Conservation (phyloP, 2,797 vertebrate species). For the Urocyon cinereoargenteus region DNA sequence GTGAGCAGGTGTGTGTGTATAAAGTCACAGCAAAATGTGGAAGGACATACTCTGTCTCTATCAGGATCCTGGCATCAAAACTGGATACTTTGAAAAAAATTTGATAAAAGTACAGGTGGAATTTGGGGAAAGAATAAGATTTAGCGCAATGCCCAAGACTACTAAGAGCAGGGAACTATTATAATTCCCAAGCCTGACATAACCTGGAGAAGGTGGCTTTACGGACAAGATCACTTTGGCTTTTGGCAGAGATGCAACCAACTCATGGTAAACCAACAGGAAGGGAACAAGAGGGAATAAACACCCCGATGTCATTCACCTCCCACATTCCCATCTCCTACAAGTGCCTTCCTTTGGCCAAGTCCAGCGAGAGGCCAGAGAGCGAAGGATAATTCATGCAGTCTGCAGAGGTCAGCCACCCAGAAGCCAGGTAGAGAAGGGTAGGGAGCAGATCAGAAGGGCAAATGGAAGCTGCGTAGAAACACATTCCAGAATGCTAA, state of each 20-base stretch:
- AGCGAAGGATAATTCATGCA: not conserved
- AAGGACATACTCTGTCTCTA: not conserved
- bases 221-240: no score
- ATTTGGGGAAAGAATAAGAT: not conserved
- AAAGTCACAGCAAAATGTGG: not conserved
- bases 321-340: not conserved
- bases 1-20: not conserved
- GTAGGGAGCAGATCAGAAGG: not conserved
- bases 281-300: not conserved
- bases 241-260: not conserved
- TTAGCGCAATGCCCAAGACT: not conserved
- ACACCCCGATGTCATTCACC: accelerated
- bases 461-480: no score
- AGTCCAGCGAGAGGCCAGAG: not conserved
- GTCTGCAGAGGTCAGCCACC: not conserved
- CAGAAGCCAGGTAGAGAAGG: not conserved
- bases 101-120: not conserved
- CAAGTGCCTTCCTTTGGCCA: not conserved
- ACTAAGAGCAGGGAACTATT: not conserved
- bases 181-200: not conserved
- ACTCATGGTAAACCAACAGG: not conserved
- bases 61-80: not conserved
- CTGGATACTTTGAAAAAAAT: not conserved
- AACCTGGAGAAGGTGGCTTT: not conserved
- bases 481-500: not conserved